Base-by-base conservation (phyloP, 92 coral and sea anemone species). In the Anthopleura xanthogrammica region DNA sequence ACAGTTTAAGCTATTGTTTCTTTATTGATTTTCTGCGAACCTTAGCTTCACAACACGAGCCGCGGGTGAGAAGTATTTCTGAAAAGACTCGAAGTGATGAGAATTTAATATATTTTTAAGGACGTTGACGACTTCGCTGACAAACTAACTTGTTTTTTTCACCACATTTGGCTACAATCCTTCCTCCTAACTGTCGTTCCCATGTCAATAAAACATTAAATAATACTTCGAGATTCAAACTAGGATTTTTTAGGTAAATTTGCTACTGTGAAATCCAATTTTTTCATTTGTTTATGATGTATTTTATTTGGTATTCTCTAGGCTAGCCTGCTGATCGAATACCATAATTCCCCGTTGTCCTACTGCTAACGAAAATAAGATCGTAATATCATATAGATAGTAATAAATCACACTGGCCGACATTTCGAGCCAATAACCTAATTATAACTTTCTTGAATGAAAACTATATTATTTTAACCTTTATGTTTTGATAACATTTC, bases 11-110 rank as follows among this genome's bases (percentile, higher is more conserved):
- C 39, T 77, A 72, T 77, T 88, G 75, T 66, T 41, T 60, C 82
- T 79, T 55, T 82, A 83, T 86, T 91, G 83, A 86, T 85, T 74
- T 90, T 85, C 68, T 82, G 88, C 88, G 79, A 85, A 79, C 88
- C 66, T 70, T 60, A 78, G 74, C 83, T 58, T 68, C 62, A 85
- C 76, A 65, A 78, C 75, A 78, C 70, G 58, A 68, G 11, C 78
- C 17, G 66, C 75, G 83, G 83, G 83, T 29, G 88, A 70, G 78
- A 66, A 36, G 43, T 20, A 36, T 85, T 55, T 39, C 77, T 79
- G 75, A 79, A 79, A 85, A 68, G 88, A 72, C 75, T 76, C 54
- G 79, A 79, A 52, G 54, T 84, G 83, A 79, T 85, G 75, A 76
- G 83, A 78, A 79, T 68, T 60, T 82, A 79, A 85, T 85, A 82